Conservation (phyloP, 30 jellyfish, hydroid and myxozoan genomes). For the Chironex yamaguchii region DNA sequence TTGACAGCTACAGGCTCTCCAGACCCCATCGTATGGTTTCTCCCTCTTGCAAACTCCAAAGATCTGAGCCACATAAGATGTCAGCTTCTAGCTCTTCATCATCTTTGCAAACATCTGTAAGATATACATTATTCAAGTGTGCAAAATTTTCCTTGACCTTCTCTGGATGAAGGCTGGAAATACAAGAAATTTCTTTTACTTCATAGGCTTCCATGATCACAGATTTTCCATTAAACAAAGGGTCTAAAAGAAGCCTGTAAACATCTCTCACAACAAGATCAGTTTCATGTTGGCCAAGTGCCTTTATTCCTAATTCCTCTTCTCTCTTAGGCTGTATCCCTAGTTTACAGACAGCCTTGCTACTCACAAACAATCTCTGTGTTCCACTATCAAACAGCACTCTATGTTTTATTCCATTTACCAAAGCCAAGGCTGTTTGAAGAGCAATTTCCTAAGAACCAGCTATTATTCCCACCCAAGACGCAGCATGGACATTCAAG, state of each 20-base stretch:
- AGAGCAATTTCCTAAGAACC: too few species aligned
- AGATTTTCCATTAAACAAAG: constrained; percentile 30
- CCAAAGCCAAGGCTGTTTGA: constrained; percentile 33
- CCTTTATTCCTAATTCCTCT: constrained; percentile 47
- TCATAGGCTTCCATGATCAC: constrained; percentile 41
- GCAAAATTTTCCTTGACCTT: constrained; percentile 19
- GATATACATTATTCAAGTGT: constrained; percentile 10
- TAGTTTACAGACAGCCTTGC: constrained; percentile 35
- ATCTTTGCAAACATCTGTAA: constrained; percentile 32
- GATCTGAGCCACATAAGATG: constrained; percentile 34
- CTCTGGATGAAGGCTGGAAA: constrained; percentile 38
- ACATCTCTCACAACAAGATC: constrained; percentile 2
- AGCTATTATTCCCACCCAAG: constrained; percentile 56
- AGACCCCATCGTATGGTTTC: constrained; percentile 28
- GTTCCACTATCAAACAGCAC: constrained; percentile 55
- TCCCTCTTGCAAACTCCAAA: constrained; percentile 20
- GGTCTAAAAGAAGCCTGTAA: neutral
- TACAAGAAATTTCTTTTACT: constrained; percentile 26
- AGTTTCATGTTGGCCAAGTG: constrained; percentile 27
- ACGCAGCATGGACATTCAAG: neutral
- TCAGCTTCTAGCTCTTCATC: constrained; percentile 29
- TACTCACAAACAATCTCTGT: constrained; percentile 17
- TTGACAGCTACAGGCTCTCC: constrained; percentile 43
- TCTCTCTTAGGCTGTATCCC: constrained; percentile 15
- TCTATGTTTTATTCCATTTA: constrained; percentile 10